Evolutionary conservation across 2,113 vertebrate genomes (phyloP).

Genomic region (Enhydra lutris): DNA sequence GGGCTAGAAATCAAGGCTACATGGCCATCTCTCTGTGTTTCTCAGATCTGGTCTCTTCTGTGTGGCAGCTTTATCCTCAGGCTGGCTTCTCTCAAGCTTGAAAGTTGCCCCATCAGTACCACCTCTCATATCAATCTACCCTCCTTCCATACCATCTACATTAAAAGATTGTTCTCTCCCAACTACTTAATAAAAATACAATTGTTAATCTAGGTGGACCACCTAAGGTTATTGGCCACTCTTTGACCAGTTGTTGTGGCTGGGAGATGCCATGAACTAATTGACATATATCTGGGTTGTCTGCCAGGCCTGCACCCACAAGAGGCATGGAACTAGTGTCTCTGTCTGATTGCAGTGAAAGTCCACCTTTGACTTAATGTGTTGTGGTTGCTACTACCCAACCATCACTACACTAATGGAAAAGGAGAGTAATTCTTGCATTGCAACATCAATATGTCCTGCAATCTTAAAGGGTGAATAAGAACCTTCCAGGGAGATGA

Average conservation of each 20-base stretch:
- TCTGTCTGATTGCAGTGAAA: not conserved
- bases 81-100: not conserved
- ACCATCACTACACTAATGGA: not conserved
- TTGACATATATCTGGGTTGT: not conserved
- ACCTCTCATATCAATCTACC: not conserved
- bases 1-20: not conserved
- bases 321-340: not conserved
- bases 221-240: not conserved
- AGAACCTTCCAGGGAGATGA: not conserved
- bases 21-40: not conserved
- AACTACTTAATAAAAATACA: not conserved
- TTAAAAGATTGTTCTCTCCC: not conserved
- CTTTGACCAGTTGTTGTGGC: not conserved
- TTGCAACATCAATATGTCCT: not conserved
- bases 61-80: not conserved
- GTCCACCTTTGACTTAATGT: not conserved
- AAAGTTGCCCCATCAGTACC: not conserved
- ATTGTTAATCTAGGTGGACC: not conserved
- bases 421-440: not conserved
- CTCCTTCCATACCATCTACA: fast-evolving
- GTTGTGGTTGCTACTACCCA: fast-evolving
- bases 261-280: not conserved
- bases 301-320: not conserved
- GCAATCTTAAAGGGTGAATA: not conserved
- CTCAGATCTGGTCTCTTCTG: not conserved